Evolutionary conservation across 2,797 vertebrate species (phyloP).

Genomic region (Pseudopleuronectes americanus): DNA sequence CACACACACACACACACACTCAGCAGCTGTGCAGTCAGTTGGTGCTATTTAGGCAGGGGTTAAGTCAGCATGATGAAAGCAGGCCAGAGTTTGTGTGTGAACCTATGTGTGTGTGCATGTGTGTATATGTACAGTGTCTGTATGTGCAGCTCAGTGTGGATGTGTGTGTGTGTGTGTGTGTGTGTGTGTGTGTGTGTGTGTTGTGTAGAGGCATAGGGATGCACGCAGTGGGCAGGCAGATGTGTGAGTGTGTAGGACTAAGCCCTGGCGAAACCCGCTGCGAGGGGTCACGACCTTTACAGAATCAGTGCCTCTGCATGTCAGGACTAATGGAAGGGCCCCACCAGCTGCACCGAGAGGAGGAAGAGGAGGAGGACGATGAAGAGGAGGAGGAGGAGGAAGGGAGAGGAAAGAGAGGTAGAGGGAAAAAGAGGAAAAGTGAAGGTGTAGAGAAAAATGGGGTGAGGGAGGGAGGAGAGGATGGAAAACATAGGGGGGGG

Average conservation of each 20-base stretch:
- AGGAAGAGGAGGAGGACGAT: conserved; percentile 38
- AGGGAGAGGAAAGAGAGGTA: conserved; percentile 20
- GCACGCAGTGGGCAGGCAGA: conserved; percentile 77
- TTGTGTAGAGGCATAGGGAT: conserved; percentile 54
- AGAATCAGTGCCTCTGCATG: conserved; percentile 91
- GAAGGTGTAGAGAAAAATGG: conserved; percentile 33
- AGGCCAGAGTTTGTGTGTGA: conserved; percentile 26
- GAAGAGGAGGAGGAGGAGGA: conserved; percentile 45
- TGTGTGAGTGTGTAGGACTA: conserved; percentile 81
- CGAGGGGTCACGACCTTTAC: conserved; percentile 88
- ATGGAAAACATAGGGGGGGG: neutral
- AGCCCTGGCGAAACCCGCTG: conserved; percentile 79
- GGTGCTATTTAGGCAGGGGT: conserved; percentile 55
- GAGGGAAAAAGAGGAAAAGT: conserved; percentile 43
- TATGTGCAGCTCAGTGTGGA: conserved; percentile 26
- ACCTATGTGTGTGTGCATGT: conserved; percentile 3
- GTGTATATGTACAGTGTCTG: conserved; percentile 4
- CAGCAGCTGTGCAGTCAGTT: conserved; percentile 66
- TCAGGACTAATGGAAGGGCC: conserved; percentile 88
- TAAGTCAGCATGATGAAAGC: conserved; percentile 59
- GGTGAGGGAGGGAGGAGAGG: conserved; percentile 9
- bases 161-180: conserved; percentile 29
- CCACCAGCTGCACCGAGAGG: conserved; percentile 73
- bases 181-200: conserved; percentile 39
- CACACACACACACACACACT: conserved; percentile 32